phyloP scores from a whole-genome alignment of 2,888 invertebrate species.

The Drosophila imparisetae region DNA sequence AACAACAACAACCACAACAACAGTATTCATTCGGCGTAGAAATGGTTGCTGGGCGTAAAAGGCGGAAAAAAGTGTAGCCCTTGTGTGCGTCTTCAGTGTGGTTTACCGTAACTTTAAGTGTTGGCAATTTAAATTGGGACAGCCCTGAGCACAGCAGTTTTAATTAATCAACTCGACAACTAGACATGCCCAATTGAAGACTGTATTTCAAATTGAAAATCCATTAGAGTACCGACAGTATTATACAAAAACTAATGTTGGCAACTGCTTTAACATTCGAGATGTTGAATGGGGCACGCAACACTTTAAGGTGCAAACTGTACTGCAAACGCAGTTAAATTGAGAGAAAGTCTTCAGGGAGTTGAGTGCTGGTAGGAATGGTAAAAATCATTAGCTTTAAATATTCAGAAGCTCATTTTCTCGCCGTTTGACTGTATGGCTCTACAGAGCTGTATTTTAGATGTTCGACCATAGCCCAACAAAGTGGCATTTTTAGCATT shows the following conservation, averaged over 20 bases:
- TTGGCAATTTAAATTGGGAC: conserved; percentile 21
- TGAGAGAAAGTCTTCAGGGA: not conserved
- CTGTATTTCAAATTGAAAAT: conserved; percentile 17
- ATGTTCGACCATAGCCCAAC: conserved; percentile 23
- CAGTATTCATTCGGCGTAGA: conserved; percentile 25
- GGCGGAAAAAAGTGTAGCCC: conserved; percentile 32
- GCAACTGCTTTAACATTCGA: not conserved
- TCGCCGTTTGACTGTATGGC: conserved; percentile 12
- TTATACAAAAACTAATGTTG: not conserved
- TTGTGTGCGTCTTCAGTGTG: not conserved
- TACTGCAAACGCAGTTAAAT: not conserved
- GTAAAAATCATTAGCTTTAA: conserved; percentile 34
- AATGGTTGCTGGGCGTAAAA: conserved; percentile 41
- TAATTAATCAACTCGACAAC: conserved; percentile 37
- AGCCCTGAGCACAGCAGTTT: not conserved
- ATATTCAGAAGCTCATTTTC: conserved; percentile 42
- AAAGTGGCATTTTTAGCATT: conserved; percentile 37
- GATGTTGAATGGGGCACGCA: conserved; percentile 1
- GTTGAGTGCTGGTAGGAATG: not conserved
- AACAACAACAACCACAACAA: conserved; percentile 12
- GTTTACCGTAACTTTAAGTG: conserved; percentile 13
- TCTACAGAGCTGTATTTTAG: conserved; percentile 6
- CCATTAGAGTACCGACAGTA: not conserved
- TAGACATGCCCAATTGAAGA: conserved; percentile 18
- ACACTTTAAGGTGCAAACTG: conserved; percentile 7